Evolutionary conservation across 2,888 invertebrate genomes (phyloP).

Genomic region (Eilema depressum): DNA sequence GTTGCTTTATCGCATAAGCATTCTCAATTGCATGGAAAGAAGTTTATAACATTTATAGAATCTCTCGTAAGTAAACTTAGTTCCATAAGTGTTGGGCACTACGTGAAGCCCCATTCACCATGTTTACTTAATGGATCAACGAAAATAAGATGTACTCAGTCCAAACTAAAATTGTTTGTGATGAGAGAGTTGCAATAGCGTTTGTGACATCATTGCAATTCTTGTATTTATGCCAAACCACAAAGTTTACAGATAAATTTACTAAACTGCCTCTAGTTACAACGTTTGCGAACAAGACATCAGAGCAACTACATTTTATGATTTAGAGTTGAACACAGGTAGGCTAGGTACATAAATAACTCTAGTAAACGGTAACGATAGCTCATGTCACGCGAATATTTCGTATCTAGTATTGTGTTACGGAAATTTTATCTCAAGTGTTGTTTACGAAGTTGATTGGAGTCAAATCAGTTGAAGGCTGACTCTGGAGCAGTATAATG

Average conservation of each 20-base stretch:
- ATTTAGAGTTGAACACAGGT: conserved; percentile 42
- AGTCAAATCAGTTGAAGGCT: conserved; percentile 61
- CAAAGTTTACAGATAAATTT: conserved; percentile 16
- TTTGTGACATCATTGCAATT: too few relatives aligned
- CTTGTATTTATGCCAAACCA: not conserved
- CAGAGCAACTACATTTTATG: conserved; percentile 39
- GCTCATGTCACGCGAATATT: conserved; percentile 43
- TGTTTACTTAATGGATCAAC: not conserved
- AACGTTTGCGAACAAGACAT: conserved; percentile 33
- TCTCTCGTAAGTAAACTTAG: not conserved
- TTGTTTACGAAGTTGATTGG: conserved; percentile 54
- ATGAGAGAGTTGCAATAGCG: not conserved
- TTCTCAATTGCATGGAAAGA: too few relatives aligned
- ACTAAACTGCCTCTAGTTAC: conserved; percentile 20
- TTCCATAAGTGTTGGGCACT: too few relatives aligned
- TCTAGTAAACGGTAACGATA: conserved; percentile 43
- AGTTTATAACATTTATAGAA: too few relatives aligned
- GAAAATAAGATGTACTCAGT: not conserved
- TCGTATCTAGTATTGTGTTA: conserved; percentile 51
- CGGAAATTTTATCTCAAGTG: conserved; percentile 50
- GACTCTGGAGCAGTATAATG: conserved; percentile 63
- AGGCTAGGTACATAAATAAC: conserved; percentile 43
- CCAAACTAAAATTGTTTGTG: not conserved
- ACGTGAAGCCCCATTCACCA: too few relatives aligned
- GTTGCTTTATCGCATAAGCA: too few relatives aligned